Evolutionary conservation across 2,797 vertebrate genomes (phyloP), one percentile per base, ranked within the genome.

Genomic region (Euphonia xanthogaster): DNA sequence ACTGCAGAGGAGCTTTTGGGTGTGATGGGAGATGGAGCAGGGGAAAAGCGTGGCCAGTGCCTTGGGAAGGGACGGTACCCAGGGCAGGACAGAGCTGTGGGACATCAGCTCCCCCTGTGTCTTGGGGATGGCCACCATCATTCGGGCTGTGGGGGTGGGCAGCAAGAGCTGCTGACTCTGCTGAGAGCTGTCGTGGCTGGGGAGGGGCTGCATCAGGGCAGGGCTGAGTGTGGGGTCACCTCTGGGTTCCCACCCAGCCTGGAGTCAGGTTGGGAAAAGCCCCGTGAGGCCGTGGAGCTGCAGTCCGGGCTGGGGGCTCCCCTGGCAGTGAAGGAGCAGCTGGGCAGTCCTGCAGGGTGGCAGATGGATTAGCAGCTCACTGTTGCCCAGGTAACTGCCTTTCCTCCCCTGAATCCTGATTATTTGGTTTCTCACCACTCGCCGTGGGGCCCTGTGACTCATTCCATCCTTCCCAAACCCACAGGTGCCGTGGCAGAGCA

Each of bases 361-460:
- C 63, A 76, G 82, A 75, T 82, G 54, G 37, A 78, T 48, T 55
- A 39, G 51, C 42, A 15, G 65, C 57, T 80, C 27, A 0, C 65
- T 42, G 70, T 86, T 83, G 62, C 93, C 83, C 83, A 66, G 75
- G 80, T 76, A 94, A 86, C 68, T 88, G 80, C 89, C 73, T 90
- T 51, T 51, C 28, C 73, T 92, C 65, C 84, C 58, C 83, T 58
- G 77, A 83, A 86, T 86, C 90, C 72, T 68, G 58, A 60, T 92
- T 19, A 25, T 85, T 61, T 60, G 71, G 33, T 81, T 78, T 74
- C 81, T 71, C 14, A 7, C 81, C 67, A 2, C 10, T 33, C 23
- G 1, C 45, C 0, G 14, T 55, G 80, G 42, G 63, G 37, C 76
- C 37, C 47, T 2, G 6, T 0, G 2, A 44, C 60, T 63, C 33